phyloP scores from a whole-genome alignment of 2,797 vertebrate genomes.

The Melanogrammus aeglefinus region DNA sequence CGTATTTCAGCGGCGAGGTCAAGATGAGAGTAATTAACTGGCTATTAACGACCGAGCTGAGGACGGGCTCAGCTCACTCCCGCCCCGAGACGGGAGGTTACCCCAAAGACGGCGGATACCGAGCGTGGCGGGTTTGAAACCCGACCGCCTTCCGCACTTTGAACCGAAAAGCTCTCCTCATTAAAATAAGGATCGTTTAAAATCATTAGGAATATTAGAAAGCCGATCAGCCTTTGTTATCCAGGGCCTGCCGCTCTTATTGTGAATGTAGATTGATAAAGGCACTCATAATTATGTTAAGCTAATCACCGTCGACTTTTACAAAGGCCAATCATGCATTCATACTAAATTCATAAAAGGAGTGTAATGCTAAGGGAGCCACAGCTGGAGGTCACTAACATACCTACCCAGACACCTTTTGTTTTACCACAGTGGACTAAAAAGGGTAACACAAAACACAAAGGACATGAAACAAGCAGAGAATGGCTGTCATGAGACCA shows the following conservation, averaged over 20 bases:
- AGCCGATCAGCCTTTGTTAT: not conserved
- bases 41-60: slow-evolving; percentile 47
- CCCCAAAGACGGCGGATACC: not conserved
- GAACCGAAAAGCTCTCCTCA: not conserved
- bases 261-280: not conserved
- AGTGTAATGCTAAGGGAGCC: not conserved
- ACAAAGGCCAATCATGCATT: not conserved
- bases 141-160: not conserved
- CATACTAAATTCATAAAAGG: too few species aligned
- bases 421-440: not conserved
- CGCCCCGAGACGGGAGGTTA: slow-evolving; percentile 5
- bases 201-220: not conserved
- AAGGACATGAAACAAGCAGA: not conserved
- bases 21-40: slow-evolving; percentile 73
- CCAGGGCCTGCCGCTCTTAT: not conserved
- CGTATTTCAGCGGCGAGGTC: slow-evolving; percentile 62
- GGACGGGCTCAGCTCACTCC: slow-evolving; percentile 28
- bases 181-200: not conserved
- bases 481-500: not conserved
- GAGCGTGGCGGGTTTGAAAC: not conserved
- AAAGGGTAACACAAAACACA: not conserved
- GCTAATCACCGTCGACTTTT: not conserved
- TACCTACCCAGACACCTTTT: not conserved
- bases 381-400: not conserved
- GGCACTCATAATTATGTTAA: not conserved